A percentile compares a stretch with the other conserved stretches of the same genome.
phyloP scores from a whole-genome alignment of 2,113 vertebrate genomes.

The Puma concolor region DNA sequence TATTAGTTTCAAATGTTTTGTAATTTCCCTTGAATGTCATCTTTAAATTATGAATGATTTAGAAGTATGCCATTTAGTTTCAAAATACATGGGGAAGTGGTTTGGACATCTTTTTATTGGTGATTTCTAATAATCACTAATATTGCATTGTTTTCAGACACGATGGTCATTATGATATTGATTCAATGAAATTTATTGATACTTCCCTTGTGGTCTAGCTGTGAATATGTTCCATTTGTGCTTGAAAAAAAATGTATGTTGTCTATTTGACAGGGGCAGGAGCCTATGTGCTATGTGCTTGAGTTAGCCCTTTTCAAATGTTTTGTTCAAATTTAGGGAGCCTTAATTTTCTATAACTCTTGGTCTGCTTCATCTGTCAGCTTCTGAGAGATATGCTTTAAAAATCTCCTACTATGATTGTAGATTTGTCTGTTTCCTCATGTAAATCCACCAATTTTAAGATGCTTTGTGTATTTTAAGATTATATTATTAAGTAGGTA shows the following conservation, averaged over 20 bases:
- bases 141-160: background rate
- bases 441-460: background rate
- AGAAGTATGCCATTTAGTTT: background rate
- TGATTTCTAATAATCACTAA: background rate
- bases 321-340: background rate
- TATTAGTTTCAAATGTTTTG: conserved; percentile 26
- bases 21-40: background rate
- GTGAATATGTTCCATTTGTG: background rate
- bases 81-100: background rate
- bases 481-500: background rate
- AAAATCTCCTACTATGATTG: background rate
- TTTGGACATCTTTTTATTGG: background rate
- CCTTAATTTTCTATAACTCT: background rate
- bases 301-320: background rate
- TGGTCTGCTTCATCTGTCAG: background rate
- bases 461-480: background rate
- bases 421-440: background rate
- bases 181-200: background rate
- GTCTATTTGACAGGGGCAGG: background rate
- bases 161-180: background rate
- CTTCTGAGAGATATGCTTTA: background rate
- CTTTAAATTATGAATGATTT: background rate
- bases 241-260: background rate
- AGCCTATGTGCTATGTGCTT: background rate
- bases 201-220: background rate